phyloP scores from a whole-genome alignment of 2,797 vertebrate species.

The Nannoperca obscura region DNA sequence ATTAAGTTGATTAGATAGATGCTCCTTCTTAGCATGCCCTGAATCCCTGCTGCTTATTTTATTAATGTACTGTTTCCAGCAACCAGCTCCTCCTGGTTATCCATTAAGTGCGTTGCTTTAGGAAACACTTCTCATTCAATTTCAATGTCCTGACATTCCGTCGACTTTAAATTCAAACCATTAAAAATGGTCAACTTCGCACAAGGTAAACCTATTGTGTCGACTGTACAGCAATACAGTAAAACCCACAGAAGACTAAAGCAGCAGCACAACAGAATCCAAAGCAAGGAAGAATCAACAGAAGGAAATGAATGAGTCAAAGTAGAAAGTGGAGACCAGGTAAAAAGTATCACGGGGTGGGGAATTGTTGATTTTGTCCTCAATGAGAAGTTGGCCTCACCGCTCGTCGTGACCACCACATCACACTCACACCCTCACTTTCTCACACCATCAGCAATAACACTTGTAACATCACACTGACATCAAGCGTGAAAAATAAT shows the following conservation, averaged over 20 bases:
- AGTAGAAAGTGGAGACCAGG: slow-evolving; percentile 31
- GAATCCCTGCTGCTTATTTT: slow-evolving; percentile 32
- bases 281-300: slow-evolving; percentile 36
- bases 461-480: slow-evolving; percentile 39
- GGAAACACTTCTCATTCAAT: slow-evolving; percentile 19
- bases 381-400: slow-evolving; percentile 47
- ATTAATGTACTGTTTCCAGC: slow-evolving; percentile 37
- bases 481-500: slow-evolving; percentile 13
- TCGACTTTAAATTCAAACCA: slow-evolving; percentile 28
- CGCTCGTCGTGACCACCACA: slow-evolving; percentile 64
- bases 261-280: slow-evolving; percentile 41
- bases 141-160: background rate
- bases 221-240: slow-evolving; percentile 13
- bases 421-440: slow-evolving; percentile 63
- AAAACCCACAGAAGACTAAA: slow-evolving; percentile 32
- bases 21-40: slow-evolving; percentile 19
- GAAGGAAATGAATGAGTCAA: slow-evolving; percentile 38
- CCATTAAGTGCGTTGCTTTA: slow-evolving; percentile 1
- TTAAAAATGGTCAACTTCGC: background rate
- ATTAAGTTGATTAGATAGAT: slow-evolving; percentile 52
- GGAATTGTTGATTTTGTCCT: slow-evolving; percentile 30
- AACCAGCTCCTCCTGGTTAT: slow-evolving; percentile 24
- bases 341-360: slow-evolving; percentile 27
- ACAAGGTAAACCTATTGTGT: background rate
- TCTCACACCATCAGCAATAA: slow-evolving; percentile 44